These are phyloP conservation scores for Teleogryllus occipitalis DNA, from an alignment of 1,140 invertebrate species.

Conservation along the genomic window DNA sequence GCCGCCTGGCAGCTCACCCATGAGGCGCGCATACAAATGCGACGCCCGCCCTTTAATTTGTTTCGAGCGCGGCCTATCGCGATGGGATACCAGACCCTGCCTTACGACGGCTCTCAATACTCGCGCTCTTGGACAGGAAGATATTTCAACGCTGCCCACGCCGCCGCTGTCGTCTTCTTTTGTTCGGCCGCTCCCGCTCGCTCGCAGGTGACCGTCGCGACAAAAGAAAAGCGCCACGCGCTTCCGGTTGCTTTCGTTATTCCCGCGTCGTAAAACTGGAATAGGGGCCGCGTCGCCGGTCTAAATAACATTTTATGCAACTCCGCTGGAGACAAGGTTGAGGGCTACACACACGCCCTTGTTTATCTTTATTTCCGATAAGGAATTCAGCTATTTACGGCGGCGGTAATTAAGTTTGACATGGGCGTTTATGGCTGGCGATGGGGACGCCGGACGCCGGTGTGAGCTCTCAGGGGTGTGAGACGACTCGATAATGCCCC, in stretches of 20 bases:
- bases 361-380: constrained; percentile 5
- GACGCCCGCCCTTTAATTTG: neutral
- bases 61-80: neutral
- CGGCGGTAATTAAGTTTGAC: neutral
- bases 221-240: neutral
- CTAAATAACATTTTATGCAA: neutral
- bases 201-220: neutral
- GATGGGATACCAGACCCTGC: neutral
- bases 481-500: too few species aligned
- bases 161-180: neutral
- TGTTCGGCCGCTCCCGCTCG: neutral
- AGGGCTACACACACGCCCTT: neutral
- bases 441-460: neutral
- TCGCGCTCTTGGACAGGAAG: neutral
- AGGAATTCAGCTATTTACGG: neutral
- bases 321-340: neutral
- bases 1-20: neutral
- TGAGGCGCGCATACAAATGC: neutral
- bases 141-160: neutral
- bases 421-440: neutral
- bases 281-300: neutral
- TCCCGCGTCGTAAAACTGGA: neutral
- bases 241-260: neutral
- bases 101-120: neutral
- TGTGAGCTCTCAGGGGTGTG: neutral